Evolutionary conservation across 2,888 invertebrate genomes (phyloP), one percentile per base, ranked within the genome.

Genomic region (Zaprionus obscuricornis): DNA sequence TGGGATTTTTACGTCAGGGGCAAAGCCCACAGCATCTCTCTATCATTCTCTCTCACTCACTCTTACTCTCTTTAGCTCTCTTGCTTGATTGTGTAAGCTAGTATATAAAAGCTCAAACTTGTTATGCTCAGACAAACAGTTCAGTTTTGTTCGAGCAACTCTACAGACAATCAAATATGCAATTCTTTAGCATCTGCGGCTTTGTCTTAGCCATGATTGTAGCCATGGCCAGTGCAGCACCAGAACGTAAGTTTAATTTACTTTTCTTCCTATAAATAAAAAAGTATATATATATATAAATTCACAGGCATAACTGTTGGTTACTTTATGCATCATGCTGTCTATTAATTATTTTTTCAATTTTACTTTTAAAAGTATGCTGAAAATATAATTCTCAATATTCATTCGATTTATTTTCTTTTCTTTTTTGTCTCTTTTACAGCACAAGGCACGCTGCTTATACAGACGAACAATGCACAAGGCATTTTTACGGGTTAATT

Each of bases 181-280:
- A 68, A 56, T 7, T 77, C 29, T 33, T 64, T 14, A 52, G 22
- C 29, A 73, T 73, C 39, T 73, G 59, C 18, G 68, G 73, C 3
- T 60, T 73, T 39, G 69, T 56, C 4, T 27, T 67, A n/a, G 73
- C 59, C 10, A 3, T 72, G 68, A 52, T 76, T 67, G 43, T 76
- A 51, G 76, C 69, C 2, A 1, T 75, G 73, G 58, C 72, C 6
- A 67, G 56, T 14, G 72, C 76, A 1, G 45, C 24, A 17, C 73
- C 73, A 1, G 57, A 60, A 31, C 73, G 68, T 76, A 46, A 76
- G 67, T n/a, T n/a, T n/a, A n/a, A n/a, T n/a, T n/a, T n/a, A n/a
- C 6, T 3, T 20, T 5, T 4, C 1, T 27, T 27, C 17, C 17
- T 18, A 18, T 11, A 10, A 14, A 17, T 8, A n/a, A n/a, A n/a